Base-by-base conservation (phyloP, 2,888 invertebrate species). In the Drosophila neonasuta region DNA sequence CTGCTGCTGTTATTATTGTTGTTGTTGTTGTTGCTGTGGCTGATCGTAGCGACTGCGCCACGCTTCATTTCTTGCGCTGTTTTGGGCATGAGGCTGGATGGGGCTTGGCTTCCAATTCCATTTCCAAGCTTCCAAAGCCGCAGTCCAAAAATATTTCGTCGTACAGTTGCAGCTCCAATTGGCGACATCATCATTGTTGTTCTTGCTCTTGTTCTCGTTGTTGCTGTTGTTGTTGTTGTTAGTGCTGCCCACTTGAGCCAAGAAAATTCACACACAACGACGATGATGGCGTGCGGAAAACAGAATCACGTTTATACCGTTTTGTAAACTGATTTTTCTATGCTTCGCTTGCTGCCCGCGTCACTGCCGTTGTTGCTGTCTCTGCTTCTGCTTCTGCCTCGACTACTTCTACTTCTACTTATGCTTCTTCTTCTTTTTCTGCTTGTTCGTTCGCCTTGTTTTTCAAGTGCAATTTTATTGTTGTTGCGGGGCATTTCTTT, bases 251-350 rank as follows among this genome's bases (percentile, higher is more conserved):
- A 32, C 32, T 32, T 32, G 32, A 41, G 15, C 7, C 39, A 41
- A 41, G 39, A 41, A 41, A 41, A 41, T 41, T 41, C 39, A 41
- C 39, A 41, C 8, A 41, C 9, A 30, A 44, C 4, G 61, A 54
- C 49, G 45, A 65, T 66, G 56, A 64, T 74, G 67, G 79, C 70
- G 78, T 80, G 79, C 55, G 71, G 67, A 67, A 80, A 78, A 36
- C 36, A 79, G 78, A 87, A 84, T 84, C 84, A 84, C 84, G 84
- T 84, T 84, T 84, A 75, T 84, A 84, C 84, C 84, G 84, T 84
- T 84, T 84, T 84, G 83, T 87, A 79, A 74, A 72, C 82, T 86
- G 83, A 83, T 86, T 83, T 86, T 79, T 70, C 74, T 77, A 72
- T 71, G 61, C 70, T 68, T 51, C 51, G 50, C 42, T 66, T 55